phyloP scores from a whole-genome alignment of 2,888 invertebrate genomes.

The Agonopterix subpropinquella region DNA sequence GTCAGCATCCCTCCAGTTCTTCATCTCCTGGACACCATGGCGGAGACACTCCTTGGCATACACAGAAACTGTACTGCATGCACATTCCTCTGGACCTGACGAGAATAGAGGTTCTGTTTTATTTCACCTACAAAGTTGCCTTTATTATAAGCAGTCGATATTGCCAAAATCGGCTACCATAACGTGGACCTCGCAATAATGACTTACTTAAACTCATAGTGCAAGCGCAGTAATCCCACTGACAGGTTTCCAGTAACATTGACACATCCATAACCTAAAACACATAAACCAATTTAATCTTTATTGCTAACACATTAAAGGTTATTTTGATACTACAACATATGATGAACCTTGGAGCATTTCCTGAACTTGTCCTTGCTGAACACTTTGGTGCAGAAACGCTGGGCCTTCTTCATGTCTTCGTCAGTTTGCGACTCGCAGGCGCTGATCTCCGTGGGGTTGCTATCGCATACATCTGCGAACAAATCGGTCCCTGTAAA shows the following conservation, averaged over 20 bases:
- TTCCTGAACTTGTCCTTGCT: conserved; percentile 78
- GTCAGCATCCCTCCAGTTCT: conserved; percentile 85
- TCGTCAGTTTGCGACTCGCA: conserved; percentile 54
- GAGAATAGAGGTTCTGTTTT: neutral
- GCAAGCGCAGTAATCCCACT: conserved; percentile 87
- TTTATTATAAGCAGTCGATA: too few species aligned
- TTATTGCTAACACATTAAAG: neutral
- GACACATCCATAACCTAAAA: conserved; percentile 78
- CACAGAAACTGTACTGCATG: conserved; percentile 85
- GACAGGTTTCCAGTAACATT: conserved; percentile 82
- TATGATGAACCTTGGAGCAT: conserved; percentile 71
- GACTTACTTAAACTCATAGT: conserved; percentile 58
- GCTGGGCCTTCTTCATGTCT: conserved; percentile 60
- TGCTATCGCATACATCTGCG: conserved; percentile 74
- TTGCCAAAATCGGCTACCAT: too few species aligned
- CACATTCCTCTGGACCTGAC: conserved; percentile 78
- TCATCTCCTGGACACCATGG: conserved; percentile 77
- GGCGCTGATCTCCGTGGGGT: conserved; percentile 63
- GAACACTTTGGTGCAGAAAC: conserved; percentile 79
- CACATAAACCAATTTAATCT: conserved; percentile 4
- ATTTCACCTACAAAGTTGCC: too few species aligned
- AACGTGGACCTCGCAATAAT: too few species aligned
- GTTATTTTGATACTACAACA: neutral
- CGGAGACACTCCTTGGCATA: conserved; percentile 85
- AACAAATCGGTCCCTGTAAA: neutral